Evolutionary conservation across 2,888 invertebrate species (phyloP).

Genomic region (Amphipyra berbera): DNA sequence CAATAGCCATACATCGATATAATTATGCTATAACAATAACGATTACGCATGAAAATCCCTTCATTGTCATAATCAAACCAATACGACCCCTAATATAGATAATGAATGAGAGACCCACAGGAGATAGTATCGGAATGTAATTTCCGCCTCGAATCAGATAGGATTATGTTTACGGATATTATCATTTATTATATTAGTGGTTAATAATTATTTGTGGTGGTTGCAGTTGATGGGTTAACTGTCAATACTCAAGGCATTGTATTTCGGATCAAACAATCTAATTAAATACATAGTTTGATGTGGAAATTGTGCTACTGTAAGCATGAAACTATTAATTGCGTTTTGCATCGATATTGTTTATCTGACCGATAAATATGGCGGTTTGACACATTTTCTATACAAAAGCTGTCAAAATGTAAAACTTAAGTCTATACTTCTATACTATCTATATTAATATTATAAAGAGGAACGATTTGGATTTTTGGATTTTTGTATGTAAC

Average conservation of each 20-base stretch:
- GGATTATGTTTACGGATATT: constrained; percentile 46
- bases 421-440: no score
- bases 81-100: constrained; percentile 71
- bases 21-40: constrained; percentile 39
- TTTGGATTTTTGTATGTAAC: no score
- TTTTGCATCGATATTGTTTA: no score
- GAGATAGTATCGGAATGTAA: constrained; percentile 73
- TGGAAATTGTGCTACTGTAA: no score
- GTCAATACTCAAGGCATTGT: not conserved
- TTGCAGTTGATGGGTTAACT: constrained; percentile 29
- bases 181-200: constrained; percentile 51
- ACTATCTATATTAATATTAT: no score
- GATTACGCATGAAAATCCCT: constrained; percentile 64
- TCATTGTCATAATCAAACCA: constrained; percentile 64
- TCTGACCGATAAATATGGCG: no score
- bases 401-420: no score
- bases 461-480: no score
- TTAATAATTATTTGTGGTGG: constrained; percentile 31
- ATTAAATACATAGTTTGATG: no score
- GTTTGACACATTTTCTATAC: no score
- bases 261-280: no score
- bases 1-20: not conserved
- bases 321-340: no score
- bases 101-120: constrained; percentile 71
- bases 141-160: constrained; percentile 64